These are phyloP conservation scores for Hippolais icterina DNA, from an alignment of 2,113 vertebrate species.

Conservation along the genomic window DNA sequence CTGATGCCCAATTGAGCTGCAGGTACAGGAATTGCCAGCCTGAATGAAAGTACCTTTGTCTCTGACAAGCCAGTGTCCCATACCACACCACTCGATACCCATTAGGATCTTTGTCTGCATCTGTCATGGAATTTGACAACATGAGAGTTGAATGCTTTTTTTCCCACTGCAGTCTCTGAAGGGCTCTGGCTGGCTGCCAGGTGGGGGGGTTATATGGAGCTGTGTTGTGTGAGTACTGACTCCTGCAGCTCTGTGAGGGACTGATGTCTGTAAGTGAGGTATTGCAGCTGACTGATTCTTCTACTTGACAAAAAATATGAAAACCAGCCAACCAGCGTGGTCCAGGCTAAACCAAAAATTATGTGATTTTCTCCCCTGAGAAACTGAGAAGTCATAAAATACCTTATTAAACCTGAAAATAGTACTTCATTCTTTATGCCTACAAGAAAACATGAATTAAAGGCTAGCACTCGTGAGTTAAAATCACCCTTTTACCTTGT, in stretches of 20 bases:
- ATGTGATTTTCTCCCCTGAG: background rate
- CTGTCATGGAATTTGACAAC: background rate
- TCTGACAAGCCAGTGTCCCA: background rate
- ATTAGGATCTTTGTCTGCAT: background rate
- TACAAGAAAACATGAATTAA: background rate
- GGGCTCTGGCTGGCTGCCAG: background rate
- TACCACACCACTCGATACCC: background rate
- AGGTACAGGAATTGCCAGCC: background rate
- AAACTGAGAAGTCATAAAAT: background rate
- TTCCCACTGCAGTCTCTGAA: background rate
- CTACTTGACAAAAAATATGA: background rate
- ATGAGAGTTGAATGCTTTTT: accelerated
- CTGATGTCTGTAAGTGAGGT: background rate
- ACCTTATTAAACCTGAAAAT: background rate
- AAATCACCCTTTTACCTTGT: background rate
- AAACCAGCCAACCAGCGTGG: background rate
- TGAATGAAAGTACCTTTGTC: background rate
- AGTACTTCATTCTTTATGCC: background rate
- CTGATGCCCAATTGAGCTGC: background rate
- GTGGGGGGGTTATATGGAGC: accelerated
- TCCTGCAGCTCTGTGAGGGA: background rate
- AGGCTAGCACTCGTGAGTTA: background rate
- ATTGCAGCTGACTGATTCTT: background rate
- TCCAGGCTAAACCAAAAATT: background rate
- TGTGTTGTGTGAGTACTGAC: background rate